Percentiles rank a stretch among this genome's conserved stretches.
Evolutionary conservation across 2,797 vertebrate species (phyloP).

Genomic region (Neosilurus hyrtlii): DNA sequence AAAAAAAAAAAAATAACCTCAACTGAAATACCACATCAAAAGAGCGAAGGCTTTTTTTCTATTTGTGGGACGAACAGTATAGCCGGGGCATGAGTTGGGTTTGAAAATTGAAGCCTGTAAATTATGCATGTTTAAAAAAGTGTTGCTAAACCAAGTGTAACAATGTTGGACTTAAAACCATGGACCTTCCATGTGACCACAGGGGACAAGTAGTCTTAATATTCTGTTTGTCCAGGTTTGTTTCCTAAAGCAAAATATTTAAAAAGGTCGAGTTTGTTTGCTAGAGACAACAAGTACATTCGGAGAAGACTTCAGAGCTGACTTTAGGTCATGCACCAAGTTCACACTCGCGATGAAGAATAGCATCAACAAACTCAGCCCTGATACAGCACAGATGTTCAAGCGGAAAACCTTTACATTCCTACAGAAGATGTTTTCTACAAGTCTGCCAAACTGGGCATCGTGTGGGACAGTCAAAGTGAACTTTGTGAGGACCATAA

Average conservation of each 20-base stretch:
- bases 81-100: not conserved
- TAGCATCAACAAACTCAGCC: conserved; percentile 38
- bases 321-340: not conserved
- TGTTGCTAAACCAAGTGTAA: conserved; percentile 13
- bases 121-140: conserved; percentile 21
- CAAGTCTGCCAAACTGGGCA: conserved; percentile 42
- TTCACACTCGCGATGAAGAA: conserved; percentile 1
- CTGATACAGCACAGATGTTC: conserved; percentile 34
- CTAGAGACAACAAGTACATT: conserved; percentile 26
- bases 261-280: conserved; percentile 14
- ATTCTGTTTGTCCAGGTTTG: not conserved
- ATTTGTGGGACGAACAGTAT: conserved; percentile 8
- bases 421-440: conserved; percentile 30
- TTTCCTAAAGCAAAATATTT: conserved; percentile 1
- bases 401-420: conserved; percentile 34
- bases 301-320: conserved; percentile 1
- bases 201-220: not conserved
- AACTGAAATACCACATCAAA: conserved; percentile 3
- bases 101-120: not conserved
- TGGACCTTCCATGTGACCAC: not conserved
- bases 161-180: not conserved
- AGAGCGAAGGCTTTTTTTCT: not conserved
- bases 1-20: conserved; percentile 26
- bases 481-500: conserved; percentile 45
- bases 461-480: conserved; percentile 22